These are phyloP conservation scores for Axea sp. DNA, from an alignment of 2,888 invertebrate species.

Conservation along the genomic window DNA sequence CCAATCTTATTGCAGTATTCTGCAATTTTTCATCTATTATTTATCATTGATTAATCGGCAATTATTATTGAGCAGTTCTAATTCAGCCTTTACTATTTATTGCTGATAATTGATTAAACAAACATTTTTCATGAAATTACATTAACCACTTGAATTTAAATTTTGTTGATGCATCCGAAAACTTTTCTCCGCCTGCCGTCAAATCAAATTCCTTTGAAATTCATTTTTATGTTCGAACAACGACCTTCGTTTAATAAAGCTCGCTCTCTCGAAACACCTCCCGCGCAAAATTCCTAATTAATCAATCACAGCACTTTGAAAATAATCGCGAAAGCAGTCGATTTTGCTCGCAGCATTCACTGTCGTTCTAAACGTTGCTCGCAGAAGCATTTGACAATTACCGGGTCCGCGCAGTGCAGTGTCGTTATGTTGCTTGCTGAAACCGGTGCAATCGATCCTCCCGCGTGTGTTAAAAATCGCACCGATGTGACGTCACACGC, in stretches of 20 bases:
- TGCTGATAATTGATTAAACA: no score
- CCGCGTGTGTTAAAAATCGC: constrained; percentile 63
- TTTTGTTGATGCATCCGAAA: neutral
- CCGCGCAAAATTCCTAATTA: neutral
- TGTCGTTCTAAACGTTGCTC: neutral
- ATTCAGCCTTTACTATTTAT: no score
- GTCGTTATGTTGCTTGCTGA: constrained; percentile 1
- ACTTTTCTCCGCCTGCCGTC: neutral
- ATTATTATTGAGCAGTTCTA: no score
- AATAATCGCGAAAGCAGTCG: neutral
- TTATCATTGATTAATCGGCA: no score
- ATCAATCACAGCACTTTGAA: neutral
- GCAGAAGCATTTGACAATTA: neutral
- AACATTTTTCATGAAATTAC: no score
- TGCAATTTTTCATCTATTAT: no score
- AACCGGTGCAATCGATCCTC: constrained; percentile 63
- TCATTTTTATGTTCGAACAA: neutral
- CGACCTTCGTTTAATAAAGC: constrained; percentile 3
- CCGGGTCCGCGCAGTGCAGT: constrained; percentile 2
- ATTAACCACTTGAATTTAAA: no score
- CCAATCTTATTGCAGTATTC: no score
- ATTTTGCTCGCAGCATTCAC: neutral
- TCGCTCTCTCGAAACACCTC: neutral
- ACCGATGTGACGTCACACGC: constrained; percentile 69
- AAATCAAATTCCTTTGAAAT: neutral